Percentiles rank a stretch among this genome's conserved stretches.
Evolutionary conservation across 2,113 vertebrate genomes (phyloP).

Genomic region (Cyanistes caeruleus): DNA sequence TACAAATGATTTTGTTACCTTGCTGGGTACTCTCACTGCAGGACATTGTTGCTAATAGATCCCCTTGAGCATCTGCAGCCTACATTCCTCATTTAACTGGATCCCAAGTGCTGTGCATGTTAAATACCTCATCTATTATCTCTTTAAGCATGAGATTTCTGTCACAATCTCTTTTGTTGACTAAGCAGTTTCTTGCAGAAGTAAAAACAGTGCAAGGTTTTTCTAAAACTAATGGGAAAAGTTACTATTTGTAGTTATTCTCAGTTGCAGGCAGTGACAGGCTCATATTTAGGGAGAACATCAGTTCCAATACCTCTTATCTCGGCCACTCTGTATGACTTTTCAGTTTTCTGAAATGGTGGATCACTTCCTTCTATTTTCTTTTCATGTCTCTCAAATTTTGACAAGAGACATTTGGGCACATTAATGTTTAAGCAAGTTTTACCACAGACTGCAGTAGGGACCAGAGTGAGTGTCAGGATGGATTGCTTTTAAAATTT

Average conservation of each 20-base stretch:
- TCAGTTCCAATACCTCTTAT: background rate
- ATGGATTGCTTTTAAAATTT: background rate
- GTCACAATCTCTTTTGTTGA: background rate
- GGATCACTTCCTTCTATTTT: background rate
- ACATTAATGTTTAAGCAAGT: background rate
- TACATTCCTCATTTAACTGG: constrained; percentile 28
- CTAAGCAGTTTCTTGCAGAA: background rate
- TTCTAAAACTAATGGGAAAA: background rate
- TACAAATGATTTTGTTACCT: constrained; percentile 47
- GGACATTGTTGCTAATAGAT: constrained; percentile 49
- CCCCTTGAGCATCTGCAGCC: constrained; percentile 37
- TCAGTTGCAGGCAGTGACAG: background rate
- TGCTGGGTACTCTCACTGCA: constrained; percentile 15
- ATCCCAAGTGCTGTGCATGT: constrained; percentile 26
- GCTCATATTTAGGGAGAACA: background rate
- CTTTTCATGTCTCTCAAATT: background rate
- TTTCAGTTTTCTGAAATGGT: background rate
- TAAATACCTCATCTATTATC: constrained; percentile 56
- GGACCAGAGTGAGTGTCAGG: background rate
- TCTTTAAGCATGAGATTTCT: constrained; percentile 33
- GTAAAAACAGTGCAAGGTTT: background rate
- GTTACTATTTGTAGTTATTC: background rate
- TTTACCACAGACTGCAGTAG: background rate
- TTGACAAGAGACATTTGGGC: background rate
- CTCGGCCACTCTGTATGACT: background rate